Base-by-base conservation (phyloP, 2,797 vertebrate species). In the Xiphophorus birchmanni region DNA sequence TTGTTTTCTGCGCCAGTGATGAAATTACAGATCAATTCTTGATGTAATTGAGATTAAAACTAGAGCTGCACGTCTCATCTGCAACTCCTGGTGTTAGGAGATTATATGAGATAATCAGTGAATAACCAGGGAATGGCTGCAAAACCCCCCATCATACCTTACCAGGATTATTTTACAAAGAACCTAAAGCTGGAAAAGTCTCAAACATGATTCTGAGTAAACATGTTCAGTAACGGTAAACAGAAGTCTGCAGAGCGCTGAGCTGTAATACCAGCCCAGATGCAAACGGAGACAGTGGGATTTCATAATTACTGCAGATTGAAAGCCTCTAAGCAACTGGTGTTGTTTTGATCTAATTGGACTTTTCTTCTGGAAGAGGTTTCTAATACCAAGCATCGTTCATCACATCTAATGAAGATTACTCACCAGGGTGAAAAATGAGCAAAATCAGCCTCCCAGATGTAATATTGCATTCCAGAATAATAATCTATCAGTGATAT, bases 341-440 rank as follows among this genome's bases (percentile, higher is more conserved):
- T 58, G 75, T 37, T 80, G 72, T 74, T 84, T 78, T 40, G 71
- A 79, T 84, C 21, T 75, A 84, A 90, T 80, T 87, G 80, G 78
- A 83, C 75, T 84, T 87, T 86, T 84, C 11, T 56, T 81, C 78
- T 80, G 65, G 37, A 83, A 78, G 76, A 78, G 84, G 71, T 45
- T 47, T 79, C 63, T 15, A 40, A 48, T 60, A 35, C 8, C 63
- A 65, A 80, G 40, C 71, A 58, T 78, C 67, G 72, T 87, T 84
- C 73, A 79, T 88, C 84, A 81, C 29, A 76, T 71, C 76, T 84
- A 82, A 86, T 79, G 35, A 42, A 40, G 52, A 71, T 78, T 15
- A 2, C 15, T 82, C n/a, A 48, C 29, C 40, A 5, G 12, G 13
- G 37, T 72, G 32, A 77, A 52, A 52, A 84, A 72, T 67, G 0